phyloP scores from a whole-genome alignment of 1,140 invertebrate genomes.

The Saccostrea echinata region DNA sequence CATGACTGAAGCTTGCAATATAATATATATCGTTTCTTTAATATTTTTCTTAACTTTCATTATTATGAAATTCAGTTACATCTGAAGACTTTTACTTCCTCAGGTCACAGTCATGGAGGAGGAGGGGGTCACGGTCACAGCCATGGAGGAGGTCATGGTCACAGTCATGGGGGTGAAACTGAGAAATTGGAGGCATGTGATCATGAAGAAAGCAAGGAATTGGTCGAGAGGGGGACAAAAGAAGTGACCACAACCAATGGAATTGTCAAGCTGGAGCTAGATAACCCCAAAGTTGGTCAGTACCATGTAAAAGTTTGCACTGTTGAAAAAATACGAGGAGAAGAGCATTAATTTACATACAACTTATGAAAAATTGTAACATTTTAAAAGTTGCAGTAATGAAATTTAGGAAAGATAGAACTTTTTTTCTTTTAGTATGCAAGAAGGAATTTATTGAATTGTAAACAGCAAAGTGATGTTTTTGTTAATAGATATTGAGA shows the following conservation, averaged over 20 bases:
- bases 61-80: neutral
- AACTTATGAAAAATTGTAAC: too few relatives aligned
- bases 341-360: too few relatives aligned
- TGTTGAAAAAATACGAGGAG: too few relatives aligned
- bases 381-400: too few relatives aligned
- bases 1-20: too few relatives aligned
- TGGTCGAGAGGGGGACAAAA: constrained; percentile 45
- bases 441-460: neutral
- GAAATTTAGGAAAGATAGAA: too few relatives aligned
- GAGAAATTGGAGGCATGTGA: neutral
- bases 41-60: too few relatives aligned
- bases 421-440: too few relatives aligned
- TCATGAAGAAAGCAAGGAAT: constrained; percentile 39
- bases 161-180: constrained; percentile 49
- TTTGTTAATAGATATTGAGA: neutral
- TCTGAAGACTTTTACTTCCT: neutral
- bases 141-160: constrained; percentile 61
- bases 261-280: neutral
- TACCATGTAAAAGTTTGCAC: too few relatives aligned
- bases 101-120: constrained; percentile 72
- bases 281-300: constrained; percentile 39
- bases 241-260: neutral
- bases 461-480: neutral
- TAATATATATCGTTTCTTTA: too few relatives aligned
- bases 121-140: constrained; percentile 66